phyloP scores from a whole-genome alignment of 53 echinoderm and acorn worm species.

The Stichopus horrens region DNA sequence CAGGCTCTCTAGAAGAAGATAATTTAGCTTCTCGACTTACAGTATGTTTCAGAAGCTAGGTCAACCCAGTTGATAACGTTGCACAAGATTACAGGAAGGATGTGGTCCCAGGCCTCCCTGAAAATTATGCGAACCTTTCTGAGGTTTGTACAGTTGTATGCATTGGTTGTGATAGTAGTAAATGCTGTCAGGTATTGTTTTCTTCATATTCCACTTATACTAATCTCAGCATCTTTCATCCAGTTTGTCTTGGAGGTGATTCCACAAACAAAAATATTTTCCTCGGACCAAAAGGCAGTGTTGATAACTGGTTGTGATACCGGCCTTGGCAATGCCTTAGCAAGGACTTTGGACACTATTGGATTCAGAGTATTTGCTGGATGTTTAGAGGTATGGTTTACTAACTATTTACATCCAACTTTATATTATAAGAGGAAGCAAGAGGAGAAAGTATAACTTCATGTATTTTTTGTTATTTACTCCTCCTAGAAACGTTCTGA shows the following conservation, averaged over 20 bases:
- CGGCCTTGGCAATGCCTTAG: slow-evolving; percentile 74
- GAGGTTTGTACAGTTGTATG: not conserved
- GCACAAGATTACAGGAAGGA: too few species aligned
- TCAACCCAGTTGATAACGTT: too few species aligned
- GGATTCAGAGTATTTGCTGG: slow-evolving; percentile 76
- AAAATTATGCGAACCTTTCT: not conserved
- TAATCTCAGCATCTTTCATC: slow-evolving; percentile 2
- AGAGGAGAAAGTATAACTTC: too few species aligned
- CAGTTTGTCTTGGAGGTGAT: not conserved
- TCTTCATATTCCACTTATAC: not conserved
- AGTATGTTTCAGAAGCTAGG: not conserved
- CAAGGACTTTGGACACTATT: slow-evolving; percentile 59
- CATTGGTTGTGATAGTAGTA: not conserved
- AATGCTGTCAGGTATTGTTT: slow-evolving; percentile 9
- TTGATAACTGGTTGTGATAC: slow-evolving; percentile 79
- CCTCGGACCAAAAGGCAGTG: slow-evolving; percentile 54
- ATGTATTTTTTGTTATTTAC: too few species aligned
- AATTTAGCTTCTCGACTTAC: not conserved
- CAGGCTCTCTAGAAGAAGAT: too few species aligned
- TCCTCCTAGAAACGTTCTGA: too few species aligned
- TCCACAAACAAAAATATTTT: slow-evolving; percentile 12
- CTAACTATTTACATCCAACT: too few species aligned
- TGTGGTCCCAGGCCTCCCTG: not conserved
- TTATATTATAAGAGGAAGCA: too few species aligned
- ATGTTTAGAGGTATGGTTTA: slow-evolving; percentile 48